These are phyloP conservation scores for Drosophila punjabiensis DNA, from an alignment of 1,140 invertebrate species.

Conservation along the genomic window DNA sequence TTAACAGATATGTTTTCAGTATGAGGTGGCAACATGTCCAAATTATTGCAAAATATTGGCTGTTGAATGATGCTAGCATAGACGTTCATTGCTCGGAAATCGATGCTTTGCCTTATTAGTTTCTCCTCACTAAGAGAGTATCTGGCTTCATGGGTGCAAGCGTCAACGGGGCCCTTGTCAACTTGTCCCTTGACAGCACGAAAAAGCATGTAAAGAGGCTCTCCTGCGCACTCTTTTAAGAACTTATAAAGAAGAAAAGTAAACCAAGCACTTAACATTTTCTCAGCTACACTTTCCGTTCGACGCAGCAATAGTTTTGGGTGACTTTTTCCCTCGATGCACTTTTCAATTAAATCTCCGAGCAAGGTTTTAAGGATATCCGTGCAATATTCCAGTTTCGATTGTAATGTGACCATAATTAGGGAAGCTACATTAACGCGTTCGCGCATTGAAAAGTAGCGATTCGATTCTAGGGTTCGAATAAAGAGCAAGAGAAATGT, in stretches of 20 bases:
- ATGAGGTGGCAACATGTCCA: constrained; percentile 93
- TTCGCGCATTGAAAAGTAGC: constrained; percentile 89
- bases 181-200: constrained; percentile 99
- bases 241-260: constrained; percentile 99
- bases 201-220: constrained; percentile 98
- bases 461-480: constrained; percentile 98
- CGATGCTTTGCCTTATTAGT: constrained; percentile 98
- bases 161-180: constrained; percentile 99
- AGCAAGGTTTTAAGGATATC: constrained; percentile 99
- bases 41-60: constrained; percentile 91
- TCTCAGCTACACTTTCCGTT: no score
- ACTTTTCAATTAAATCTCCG: constrained; percentile 98
- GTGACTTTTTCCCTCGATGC: constrained; percentile 99
- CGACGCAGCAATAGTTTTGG: constrained; percentile 97
- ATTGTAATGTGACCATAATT: constrained; percentile 99
- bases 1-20: constrained; percentile 97
- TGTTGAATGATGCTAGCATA: constrained; percentile 97
- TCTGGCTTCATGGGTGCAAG: constrained; percentile 97
- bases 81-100: constrained; percentile 97
- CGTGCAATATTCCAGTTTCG: constrained; percentile 99
- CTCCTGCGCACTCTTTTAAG: constrained; percentile 97
- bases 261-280: constrained; percentile 99
- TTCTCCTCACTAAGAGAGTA: constrained; percentile 99
- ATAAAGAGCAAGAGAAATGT: constrained; percentile 99
- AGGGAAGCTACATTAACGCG: constrained; percentile 99